Conservation (phyloP, 2,113 vertebrate species). For the Lepidothrix coronata region DNA sequence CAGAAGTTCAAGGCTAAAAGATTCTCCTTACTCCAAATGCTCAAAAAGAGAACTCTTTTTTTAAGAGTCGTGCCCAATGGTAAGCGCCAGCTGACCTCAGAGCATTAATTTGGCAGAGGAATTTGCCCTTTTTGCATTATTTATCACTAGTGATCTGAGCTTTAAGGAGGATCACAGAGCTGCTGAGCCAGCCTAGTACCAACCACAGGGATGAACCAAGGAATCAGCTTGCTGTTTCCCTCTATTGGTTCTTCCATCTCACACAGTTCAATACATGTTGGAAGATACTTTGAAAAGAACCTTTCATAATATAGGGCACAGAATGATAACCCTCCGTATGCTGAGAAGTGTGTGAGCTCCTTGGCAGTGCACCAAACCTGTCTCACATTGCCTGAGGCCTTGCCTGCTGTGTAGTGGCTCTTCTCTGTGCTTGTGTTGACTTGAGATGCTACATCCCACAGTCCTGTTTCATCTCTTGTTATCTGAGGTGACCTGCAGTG, state of each 20-base stretch:
- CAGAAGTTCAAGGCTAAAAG: not conserved
- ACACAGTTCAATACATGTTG: not conserved
- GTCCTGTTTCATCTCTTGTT: not conserved
- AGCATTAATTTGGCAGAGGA: not conserved
- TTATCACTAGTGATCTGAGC: not conserved
- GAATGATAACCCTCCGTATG: not conserved
- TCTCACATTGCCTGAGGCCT: not conserved
- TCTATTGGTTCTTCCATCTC: not conserved
- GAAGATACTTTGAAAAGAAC: not conserved
- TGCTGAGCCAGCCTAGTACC: not conserved
- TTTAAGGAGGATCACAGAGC: not conserved
- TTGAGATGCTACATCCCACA: not conserved
- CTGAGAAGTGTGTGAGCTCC: not conserved
- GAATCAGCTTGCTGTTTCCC: not conserved
- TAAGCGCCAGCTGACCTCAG: not conserved
- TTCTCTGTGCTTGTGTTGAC: not conserved
- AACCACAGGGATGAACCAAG: not conserved
- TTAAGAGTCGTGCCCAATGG: accelerated
- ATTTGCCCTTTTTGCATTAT: not conserved
- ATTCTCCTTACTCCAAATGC: not conserved
- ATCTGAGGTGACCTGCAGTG: not conserved
- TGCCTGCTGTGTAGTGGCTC: accelerated
- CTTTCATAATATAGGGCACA: not conserved
- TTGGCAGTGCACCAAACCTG: not conserved
- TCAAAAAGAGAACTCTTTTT: accelerated